Evolutionary conservation across 2,113 vertebrate genomes (phyloP).

Genomic region (Alligator sinensis): DNA sequence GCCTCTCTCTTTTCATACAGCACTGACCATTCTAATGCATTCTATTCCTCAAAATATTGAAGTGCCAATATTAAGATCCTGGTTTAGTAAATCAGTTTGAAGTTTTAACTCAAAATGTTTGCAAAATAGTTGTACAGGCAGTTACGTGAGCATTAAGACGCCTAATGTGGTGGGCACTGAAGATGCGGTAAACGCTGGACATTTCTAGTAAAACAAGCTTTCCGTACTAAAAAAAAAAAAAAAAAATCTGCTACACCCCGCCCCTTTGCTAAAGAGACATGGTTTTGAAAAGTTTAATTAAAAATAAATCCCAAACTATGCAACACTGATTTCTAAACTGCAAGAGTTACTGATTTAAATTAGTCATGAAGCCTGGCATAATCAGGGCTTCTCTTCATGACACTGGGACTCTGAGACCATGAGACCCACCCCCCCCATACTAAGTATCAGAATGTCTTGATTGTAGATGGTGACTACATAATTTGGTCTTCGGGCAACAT

Average conservation of each 20-base stretch:
- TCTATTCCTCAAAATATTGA: neutral
- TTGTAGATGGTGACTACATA: neutral
- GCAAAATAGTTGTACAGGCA: neutral
- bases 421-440: neutral
- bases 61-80: neutral
- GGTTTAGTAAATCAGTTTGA: neutral
- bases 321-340: neutral
- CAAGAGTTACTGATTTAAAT: neutral
- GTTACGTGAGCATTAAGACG: neutral
- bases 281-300: neutral
- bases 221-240: neutral
- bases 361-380: neutral
- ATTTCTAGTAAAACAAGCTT: neutral
- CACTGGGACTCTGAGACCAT: neutral
- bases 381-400: neutral
- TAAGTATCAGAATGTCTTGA: neutral
- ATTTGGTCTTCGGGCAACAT: neutral
- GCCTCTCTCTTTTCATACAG: neutral
- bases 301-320: neutral
- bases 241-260: neutral
- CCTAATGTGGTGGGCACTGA: neutral
- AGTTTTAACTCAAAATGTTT: neutral
- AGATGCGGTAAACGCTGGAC: neutral
- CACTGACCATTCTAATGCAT: neutral
- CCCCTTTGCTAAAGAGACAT: neutral